phyloP scores from a whole-genome alignment of 2,113 vertebrate species.

The Brienomyrus brachyistius region DNA sequence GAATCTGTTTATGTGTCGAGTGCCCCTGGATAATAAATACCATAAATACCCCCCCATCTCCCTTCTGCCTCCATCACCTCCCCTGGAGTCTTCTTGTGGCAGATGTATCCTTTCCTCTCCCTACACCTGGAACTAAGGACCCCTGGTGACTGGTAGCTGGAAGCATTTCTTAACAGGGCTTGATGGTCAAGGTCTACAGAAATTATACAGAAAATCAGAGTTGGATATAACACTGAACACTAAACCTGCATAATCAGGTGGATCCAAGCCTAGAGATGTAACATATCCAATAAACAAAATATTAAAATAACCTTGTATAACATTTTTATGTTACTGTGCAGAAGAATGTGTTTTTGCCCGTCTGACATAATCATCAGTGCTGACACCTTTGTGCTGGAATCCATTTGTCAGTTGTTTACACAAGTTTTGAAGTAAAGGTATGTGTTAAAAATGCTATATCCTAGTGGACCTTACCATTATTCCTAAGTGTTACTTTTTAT shows the following conservation, averaged over 20 bases:
- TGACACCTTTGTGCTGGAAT: neutral
- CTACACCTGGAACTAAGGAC: neutral
- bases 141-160: neutral
- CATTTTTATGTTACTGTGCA: neutral
- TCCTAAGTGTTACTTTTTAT: neutral
- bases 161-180: neutral
- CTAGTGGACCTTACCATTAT: neutral
- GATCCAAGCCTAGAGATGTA: neutral
- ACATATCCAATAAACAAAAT: neutral
- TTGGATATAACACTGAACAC: neutral
- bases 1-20: conserved; percentile 7
- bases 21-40: conserved; percentile 4
- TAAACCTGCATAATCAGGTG: neutral
- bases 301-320: neutral
- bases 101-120: neutral
- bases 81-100: neutral
- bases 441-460: neutral
- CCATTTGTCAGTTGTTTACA: neutral
- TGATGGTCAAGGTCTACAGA: neutral
- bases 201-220: neutral
- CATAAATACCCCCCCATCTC: conserved; percentile 11
- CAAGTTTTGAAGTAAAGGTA: neutral
- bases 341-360: neutral
- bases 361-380: neutral
- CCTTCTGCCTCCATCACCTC: neutral